Conservation (phyloP, 2,888 invertebrate species). For the Netelia melanura region DNA sequence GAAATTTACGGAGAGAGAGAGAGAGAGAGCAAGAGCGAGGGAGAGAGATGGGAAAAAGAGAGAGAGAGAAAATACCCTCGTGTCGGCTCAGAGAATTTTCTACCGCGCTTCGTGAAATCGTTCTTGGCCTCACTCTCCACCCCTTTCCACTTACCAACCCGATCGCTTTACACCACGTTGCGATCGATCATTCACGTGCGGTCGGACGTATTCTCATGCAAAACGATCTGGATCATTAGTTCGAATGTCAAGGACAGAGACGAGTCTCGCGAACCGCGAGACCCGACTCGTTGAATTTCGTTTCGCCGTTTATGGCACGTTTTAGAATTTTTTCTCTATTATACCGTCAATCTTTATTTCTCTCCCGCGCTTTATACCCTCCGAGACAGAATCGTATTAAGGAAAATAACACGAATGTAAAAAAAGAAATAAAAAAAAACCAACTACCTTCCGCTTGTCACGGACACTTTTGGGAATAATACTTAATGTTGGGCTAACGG, state of each 20-base stretch:
- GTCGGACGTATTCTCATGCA: constrained; percentile 68
- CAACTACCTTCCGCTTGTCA: constrained; percentile 2
- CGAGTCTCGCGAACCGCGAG: constrained; percentile 46
- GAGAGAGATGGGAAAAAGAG: not conserved
- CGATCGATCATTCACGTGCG: constrained; percentile 68
- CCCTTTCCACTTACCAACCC: constrained; percentile 17
- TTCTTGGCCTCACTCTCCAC: constrained; percentile 34
- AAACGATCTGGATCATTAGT: constrained; percentile 76
- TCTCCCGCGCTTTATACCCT: not conserved
- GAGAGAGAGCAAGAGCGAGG: constrained; percentile 15
- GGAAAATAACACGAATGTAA: constrained; percentile 15
- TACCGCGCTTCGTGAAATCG: constrained; percentile 54
- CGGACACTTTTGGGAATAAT: constrained; percentile 13
- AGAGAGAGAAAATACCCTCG: constrained; percentile 30
- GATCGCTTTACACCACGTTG: constrained; percentile 56
- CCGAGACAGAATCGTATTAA: constrained; percentile 38
- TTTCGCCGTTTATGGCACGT: constrained; percentile 48
- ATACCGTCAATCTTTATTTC: constrained; percentile 8
- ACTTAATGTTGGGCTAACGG: not conserved
- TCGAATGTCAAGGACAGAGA: constrained; percentile 76
- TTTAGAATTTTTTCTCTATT: constrained; percentile 39
- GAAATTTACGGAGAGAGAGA: constrained; percentile 53
- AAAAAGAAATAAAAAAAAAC: constrained; percentile 1
- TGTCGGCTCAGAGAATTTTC: constrained; percentile 51
- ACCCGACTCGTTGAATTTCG: constrained; percentile 34